Conservation (phyloP, 2,113 vertebrate genomes). For the Elgaria multicarinata region DNA sequence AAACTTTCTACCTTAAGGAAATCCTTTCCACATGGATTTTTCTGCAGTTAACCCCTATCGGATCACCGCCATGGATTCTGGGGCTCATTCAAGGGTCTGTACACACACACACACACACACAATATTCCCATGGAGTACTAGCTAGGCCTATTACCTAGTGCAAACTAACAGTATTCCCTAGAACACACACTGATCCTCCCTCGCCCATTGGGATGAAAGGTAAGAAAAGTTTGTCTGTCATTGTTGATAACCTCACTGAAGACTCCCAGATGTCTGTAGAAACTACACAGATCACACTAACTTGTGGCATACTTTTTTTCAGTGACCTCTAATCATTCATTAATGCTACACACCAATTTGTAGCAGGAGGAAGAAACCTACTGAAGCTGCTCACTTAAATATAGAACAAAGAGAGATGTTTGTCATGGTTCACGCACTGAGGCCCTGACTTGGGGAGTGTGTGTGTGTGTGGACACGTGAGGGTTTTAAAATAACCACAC, state of each 20-base stretch:
- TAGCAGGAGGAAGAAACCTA: not conserved
- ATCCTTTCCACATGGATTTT: not conserved
- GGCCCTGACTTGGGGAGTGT: too few species aligned
- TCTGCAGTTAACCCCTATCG: not conserved
- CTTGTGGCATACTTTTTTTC: not conserved
- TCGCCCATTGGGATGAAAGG: not conserved
- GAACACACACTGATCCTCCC: not conserved
- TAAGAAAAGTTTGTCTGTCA: not conserved
- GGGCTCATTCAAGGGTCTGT: not conserved
- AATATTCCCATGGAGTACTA: not conserved
- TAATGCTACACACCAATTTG: not conserved
- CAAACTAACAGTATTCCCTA: not conserved
- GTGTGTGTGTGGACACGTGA: not conserved
- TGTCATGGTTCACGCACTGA: not conserved
- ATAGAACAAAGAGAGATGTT: not conserved
- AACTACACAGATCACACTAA: not conserved
- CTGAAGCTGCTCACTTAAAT: not conserved
- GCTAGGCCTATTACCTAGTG: not conserved
- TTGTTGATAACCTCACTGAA: not conserved
- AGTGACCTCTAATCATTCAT: not conserved
- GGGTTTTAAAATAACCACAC: not conserved
- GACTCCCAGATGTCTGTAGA: not conserved
- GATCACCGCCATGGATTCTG: not conserved
- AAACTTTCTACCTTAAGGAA: not conserved
- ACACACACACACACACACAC: not conserved